Evolutionary conservation across 2,113 vertebrate species (phyloP).

Genomic region (Bos indicus): DNA sequence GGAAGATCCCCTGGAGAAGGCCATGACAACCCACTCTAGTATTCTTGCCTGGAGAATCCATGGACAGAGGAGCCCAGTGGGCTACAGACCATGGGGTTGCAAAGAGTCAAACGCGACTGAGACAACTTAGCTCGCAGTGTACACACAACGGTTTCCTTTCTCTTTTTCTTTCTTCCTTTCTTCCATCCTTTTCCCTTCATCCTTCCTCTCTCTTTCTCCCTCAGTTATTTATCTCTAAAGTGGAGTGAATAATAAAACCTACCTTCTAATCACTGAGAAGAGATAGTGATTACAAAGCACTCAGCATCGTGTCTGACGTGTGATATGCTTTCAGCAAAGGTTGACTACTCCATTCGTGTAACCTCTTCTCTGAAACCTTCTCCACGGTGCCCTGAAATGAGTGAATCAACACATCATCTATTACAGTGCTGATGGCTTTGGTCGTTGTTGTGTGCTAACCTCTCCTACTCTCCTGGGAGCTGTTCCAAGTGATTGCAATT

Average conservation of each 20-base stretch:
- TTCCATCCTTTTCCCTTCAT: not conserved
- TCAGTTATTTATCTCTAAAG: not conserved
- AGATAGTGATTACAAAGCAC: not conserved
- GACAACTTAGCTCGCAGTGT: fast-evolving
- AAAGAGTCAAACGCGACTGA: fast-evolving
- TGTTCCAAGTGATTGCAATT: not conserved
- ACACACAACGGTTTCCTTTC: not conserved
- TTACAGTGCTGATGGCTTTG: fast-evolving
- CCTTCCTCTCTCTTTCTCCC: not conserved
- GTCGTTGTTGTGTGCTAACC: not conserved
- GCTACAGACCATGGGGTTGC: not conserved
- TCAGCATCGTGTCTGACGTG: not conserved
- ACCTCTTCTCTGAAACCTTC: not conserved
- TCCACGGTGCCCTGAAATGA: not conserved
- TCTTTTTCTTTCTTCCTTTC: not conserved
- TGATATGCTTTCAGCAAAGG: not conserved
- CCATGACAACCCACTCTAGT: not conserved
- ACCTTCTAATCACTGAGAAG: not conserved
- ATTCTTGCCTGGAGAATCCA: not conserved
- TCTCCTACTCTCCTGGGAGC: not conserved
- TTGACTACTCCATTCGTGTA: not conserved
- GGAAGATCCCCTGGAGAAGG: not conserved
- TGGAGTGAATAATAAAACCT: not conserved
- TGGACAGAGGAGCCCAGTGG: not conserved
- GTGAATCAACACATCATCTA: not conserved